phyloP scores from a whole-genome alignment of 2,797 vertebrate genomes.

The Halcyon chelicuti region DNA sequence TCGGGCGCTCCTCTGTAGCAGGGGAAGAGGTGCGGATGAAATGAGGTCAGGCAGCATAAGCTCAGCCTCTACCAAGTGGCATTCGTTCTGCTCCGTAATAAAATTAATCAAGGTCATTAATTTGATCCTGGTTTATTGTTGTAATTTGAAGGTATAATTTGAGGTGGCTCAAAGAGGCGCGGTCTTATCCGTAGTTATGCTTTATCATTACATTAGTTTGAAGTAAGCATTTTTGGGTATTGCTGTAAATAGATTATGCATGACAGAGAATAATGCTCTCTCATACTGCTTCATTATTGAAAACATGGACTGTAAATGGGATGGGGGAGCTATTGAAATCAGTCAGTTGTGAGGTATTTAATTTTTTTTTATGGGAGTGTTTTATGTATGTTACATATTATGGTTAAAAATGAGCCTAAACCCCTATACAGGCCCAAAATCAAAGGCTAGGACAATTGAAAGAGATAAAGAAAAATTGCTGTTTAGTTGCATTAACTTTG shows the following conservation, averaged over 20 bases:
- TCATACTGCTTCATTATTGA: background rate
- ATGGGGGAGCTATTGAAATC: background rate
- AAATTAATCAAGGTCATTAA: constrained; percentile 53
- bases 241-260: background rate
- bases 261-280: background rate
- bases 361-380: background rate
- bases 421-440: background rate
- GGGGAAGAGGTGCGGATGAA: background rate
- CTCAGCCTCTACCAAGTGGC: background rate
- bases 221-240: constrained; percentile 32
- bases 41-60: constrained; percentile 30
- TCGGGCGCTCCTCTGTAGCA: background rate
- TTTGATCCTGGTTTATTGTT: constrained; percentile 42
- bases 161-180: constrained; percentile 5
- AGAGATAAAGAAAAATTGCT: background rate
- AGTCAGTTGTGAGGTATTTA: background rate
- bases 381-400: background rate
- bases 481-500: background rate
- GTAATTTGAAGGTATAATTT: constrained; percentile 33
- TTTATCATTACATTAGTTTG: constrained; percentile 44
- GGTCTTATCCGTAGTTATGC: constrained; percentile 53
- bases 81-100: background rate
- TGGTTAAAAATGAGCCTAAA: background rate
- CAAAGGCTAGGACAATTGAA: background rate
- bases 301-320: background rate